Conservation (phyloP, 2,888 invertebrate genomes). For the Hydrotaea diabolus region DNA sequence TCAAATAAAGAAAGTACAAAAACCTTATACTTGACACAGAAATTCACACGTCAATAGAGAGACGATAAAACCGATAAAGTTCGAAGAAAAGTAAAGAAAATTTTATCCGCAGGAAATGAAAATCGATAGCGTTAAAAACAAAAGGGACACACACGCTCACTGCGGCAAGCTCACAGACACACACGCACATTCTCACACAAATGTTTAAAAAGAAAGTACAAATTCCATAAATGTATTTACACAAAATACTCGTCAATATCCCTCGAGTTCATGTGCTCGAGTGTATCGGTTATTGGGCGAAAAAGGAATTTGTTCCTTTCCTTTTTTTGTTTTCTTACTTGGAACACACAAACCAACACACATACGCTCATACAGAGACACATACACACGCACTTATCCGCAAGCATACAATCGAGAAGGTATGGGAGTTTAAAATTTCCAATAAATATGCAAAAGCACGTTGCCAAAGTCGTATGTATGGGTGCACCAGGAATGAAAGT, state of each 20-base stretch:
- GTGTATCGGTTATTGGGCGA: not conserved
- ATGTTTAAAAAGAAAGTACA: slow-evolving; percentile 33
- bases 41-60: slow-evolving; percentile 50
- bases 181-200: not conserved
- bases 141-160: not conserved
- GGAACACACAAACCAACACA: not conserved
- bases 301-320: not conserved
- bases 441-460: slow-evolving; percentile 60
- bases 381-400: not conserved
- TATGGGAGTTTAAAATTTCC: slow-evolving; percentile 44
- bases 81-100: slow-evolving; percentile 3
- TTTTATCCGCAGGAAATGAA: slow-evolving; percentile 50
- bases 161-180: not conserved
- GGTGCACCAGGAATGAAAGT: slow-evolving; percentile 19
- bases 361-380: not conserved
- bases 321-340: slow-evolving; percentile 1
- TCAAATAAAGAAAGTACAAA: slow-evolving; percentile 31
- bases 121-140: slow-evolving; percentile 50
- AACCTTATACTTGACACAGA: slow-evolving; percentile 56
- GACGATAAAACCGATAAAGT: slow-evolving; percentile 38
- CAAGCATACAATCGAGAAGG: too few species aligned
- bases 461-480: slow-evolving; percentile 14
- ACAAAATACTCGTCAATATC: slow-evolving; percentile 38
- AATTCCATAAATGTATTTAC: slow-evolving; percentile 47
- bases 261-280: slow-evolving; percentile 32